Evolutionary conservation across 2,113 vertebrate species (phyloP).

Genomic region (Pachypanchax playfairii): DNA sequence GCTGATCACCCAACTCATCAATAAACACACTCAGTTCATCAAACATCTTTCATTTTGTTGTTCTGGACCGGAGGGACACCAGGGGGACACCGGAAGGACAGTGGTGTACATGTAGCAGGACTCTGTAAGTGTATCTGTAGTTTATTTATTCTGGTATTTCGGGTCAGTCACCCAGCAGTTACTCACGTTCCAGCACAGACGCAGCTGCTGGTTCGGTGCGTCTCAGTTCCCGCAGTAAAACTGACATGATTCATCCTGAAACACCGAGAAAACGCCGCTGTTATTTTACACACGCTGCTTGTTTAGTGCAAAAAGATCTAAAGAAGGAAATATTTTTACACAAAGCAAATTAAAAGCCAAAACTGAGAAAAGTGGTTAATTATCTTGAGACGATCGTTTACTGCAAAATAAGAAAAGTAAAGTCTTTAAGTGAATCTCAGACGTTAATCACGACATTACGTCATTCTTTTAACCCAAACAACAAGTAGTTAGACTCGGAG

Average conservation of each 20-base stretch:
- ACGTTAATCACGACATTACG: not conserved
- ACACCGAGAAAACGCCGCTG: not conserved
- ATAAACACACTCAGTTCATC: too few species aligned
- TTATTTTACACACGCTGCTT: too few species aligned
- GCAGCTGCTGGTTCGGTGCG: fast-evolving
- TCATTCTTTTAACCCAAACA: not conserved
- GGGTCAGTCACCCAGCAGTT: not conserved
- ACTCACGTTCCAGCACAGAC: fast-evolving
- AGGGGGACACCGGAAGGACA: too few species aligned
- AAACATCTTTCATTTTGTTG: too few species aligned
- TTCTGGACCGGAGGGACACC: too few species aligned
- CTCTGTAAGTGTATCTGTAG: not conserved
- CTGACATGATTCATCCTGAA: conserved; percentile 39
- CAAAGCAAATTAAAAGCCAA: too few species aligned
- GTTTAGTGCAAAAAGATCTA: too few species aligned
- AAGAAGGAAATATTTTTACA: too few species aligned
- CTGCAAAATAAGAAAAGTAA: too few species aligned
- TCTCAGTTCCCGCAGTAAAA: not conserved
- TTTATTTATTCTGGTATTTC: not conserved
- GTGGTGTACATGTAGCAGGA: not conserved
- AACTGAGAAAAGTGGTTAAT: too few species aligned
- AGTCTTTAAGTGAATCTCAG: not conserved
- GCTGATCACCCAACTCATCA: too few species aligned
- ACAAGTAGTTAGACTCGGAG: not conserved
- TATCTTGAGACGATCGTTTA: too few species aligned